Percentiles rank a stretch among this genome's conserved stretches.
phyloP scores from a whole-genome alignment of 2,113 vertebrate species.

The Pseudorasbora parva region DNA sequence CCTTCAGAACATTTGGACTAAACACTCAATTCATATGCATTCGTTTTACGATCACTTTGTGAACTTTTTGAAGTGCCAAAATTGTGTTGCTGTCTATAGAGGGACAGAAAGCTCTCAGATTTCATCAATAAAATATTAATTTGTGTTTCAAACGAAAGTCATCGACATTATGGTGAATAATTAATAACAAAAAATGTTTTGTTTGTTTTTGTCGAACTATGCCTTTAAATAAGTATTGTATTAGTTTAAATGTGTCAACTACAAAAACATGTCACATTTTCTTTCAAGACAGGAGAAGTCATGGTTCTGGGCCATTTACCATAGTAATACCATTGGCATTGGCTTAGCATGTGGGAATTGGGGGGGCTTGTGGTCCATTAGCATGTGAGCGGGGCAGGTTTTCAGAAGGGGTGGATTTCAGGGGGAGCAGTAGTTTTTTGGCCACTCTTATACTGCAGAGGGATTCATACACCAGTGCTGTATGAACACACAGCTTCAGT shows the following conservation, averaged over 20 bases:
- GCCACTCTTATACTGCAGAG: slow-evolving; percentile 68
- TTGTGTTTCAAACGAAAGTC: too few relatives aligned
- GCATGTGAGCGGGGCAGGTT: slow-evolving; percentile 54
- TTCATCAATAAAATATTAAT: too few relatives aligned
- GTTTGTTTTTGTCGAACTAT: too few relatives aligned
- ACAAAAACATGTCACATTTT: background rate
- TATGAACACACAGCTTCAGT: slow-evolving; percentile 68
- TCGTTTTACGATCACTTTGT: too few relatives aligned
- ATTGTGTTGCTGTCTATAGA: too few relatives aligned
- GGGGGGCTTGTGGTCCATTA: slow-evolving; percentile 6
- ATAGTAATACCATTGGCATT: background rate
- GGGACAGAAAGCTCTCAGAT: too few relatives aligned
- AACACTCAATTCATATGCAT: too few relatives aligned
- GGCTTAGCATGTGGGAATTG: background rate
- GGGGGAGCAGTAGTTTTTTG: slow-evolving; percentile 70
- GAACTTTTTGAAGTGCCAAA: too few relatives aligned
- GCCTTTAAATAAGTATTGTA: background rate
- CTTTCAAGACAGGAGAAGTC: background rate
- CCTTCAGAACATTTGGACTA: too few relatives aligned
- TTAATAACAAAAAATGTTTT: too few relatives aligned
- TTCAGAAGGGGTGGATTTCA: slow-evolving; percentile 59
- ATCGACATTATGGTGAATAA: too few relatives aligned
- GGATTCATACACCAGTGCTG: slow-evolving; percentile 64
- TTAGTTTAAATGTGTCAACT: background rate
- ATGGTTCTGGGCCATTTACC: background rate